Evolutionary conservation across 2,113 vertebrate genomes (phyloP), one percentile per base, ranked within the genome.

Genomic region (Corythornis cristatus): DNA sequence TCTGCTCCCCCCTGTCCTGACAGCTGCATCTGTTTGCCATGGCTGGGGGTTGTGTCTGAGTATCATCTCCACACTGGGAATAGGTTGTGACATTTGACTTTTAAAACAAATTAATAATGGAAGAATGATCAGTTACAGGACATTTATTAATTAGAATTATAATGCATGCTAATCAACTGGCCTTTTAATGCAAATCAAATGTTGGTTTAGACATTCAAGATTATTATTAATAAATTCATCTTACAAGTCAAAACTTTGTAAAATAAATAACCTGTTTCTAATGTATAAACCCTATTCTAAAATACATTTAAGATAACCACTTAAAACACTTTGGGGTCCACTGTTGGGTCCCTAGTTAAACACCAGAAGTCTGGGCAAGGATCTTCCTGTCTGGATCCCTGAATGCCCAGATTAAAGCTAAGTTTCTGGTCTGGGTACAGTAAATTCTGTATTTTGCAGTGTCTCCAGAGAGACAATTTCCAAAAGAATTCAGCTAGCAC

Each of bases 221-320:
- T 78, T 73, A 93, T 86, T 84, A 75, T 40, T 84, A 95, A 89
- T 42, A 95, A 95, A 88, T 46, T 82, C 31, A 20, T 86, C 46
- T 96, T 95, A 86, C 84, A 90, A 94, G 68, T 89, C 92, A 89
- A 91, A 94, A 83, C 43, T 87, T 54, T 37, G 40, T 91, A 95
- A 96, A 97, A 96, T 95, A 97, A 96, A 97, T 97, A 97, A 97
- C 81, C 61, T 78, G 80, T 86, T 93, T 93, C 93, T 96, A 97
- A 86, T 40, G 56, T 92, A 96, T 84, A 93, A 93, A 95, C 64
- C 83, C 95, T 94, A 93, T 62, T 90, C 89, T 95, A 93, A 95
- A 95, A 91, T 77, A 93, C 84, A 93, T 83, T 62, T 93, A 93
- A 93, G 86, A 79, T 86, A 90, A 94, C 40, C 10, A 66, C 76